These are phyloP conservation scores for Rhinoptilus africanus DNA, from an alignment of 2,113 vertebrate genomes.

Conservation along the genomic window DNA sequence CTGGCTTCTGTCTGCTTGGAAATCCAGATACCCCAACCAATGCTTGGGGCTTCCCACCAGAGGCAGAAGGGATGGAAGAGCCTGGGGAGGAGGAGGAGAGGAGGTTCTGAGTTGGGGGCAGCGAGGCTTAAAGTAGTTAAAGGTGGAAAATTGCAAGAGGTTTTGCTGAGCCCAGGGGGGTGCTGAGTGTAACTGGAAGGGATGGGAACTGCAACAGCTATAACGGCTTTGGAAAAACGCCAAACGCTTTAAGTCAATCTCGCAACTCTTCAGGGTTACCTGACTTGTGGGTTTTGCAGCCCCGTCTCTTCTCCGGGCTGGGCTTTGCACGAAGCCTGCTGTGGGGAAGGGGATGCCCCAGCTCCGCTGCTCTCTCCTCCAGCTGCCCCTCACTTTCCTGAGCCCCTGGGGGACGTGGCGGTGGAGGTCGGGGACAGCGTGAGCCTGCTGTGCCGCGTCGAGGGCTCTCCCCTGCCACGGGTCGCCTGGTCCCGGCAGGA, in stretches of 20 bases:
- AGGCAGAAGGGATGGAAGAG: background rate
- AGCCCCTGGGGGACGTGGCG: constrained; percentile 69
- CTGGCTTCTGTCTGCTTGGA: background rate
- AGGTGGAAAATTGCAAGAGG: background rate
- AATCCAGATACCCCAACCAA: fast-evolving
- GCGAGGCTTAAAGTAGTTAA: background rate
- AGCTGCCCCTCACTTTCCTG: constrained; percentile 81
- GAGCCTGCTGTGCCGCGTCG: constrained; percentile 74
- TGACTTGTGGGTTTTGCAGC: background rate
- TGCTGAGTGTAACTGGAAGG: background rate
- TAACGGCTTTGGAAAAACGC: background rate
- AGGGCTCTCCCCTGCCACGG: constrained; percentile 74
- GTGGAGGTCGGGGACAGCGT: constrained; percentile 75
- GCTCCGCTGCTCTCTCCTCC: background rate
- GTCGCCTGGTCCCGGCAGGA: constrained; percentile 82
- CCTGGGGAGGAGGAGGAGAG: background rate
- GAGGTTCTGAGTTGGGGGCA: background rate
- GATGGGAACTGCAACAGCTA: fast-evolving
- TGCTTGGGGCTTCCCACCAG: background rate
- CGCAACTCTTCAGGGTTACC: fast-evolving
- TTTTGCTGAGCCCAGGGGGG: background rate
- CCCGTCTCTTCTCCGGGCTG: background rate
- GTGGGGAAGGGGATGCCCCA: fast-evolving
- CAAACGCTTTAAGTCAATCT: background rate
- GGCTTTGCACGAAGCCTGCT: background rate